Evolutionary conservation across 2,797 vertebrate species (phyloP).

Genomic region (Schizopygopsis pylzovi): DNA sequence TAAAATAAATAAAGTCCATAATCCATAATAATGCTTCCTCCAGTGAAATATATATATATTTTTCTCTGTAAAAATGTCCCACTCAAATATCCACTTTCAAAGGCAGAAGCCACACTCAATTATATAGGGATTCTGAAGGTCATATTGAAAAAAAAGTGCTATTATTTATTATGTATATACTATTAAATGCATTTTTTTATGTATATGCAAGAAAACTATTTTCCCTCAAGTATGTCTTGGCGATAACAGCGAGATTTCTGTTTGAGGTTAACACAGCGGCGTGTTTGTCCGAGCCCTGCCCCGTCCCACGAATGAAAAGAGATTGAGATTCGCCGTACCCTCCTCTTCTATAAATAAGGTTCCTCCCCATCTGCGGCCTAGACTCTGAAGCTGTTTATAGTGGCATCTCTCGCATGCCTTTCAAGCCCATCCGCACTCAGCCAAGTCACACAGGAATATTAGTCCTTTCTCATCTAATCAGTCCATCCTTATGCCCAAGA

Average conservation of each 20-base stretch:
- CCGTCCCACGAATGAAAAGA: slow-evolving; percentile 65
- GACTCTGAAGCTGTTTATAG: background rate
- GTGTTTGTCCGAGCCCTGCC: slow-evolving; percentile 41
- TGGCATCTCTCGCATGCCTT: slow-evolving; percentile 61
- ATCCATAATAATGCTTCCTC: background rate
- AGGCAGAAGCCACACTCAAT: background rate
- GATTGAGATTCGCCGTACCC: slow-evolving; percentile 33
- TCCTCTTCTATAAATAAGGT: slow-evolving; percentile 37
- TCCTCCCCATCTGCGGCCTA: background rate
- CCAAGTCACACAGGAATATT: slow-evolving; percentile 88
- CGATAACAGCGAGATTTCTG: slow-evolving; percentile 21
- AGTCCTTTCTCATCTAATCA: slow-evolving; percentile 91
- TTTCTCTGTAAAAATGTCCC: background rate
- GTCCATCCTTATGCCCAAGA: slow-evolving; percentile 80
- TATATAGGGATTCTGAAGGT: background rate
- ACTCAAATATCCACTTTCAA: background rate
- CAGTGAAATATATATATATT: background rate
- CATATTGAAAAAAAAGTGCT: background rate
- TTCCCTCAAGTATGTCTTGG: background rate
- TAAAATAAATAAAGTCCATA: background rate
- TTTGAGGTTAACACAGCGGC: slow-evolving; percentile 59
- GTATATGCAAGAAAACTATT: background rate
- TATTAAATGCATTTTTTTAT: too few species aligned
- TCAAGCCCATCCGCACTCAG: slow-evolving; percentile 76
- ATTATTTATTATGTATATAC: background rate